Evolutionary conservation across 2,797 vertebrate species (phyloP), one percentile per base, ranked within the genome.

Genomic region (Sebastes iracundus): DNA sequence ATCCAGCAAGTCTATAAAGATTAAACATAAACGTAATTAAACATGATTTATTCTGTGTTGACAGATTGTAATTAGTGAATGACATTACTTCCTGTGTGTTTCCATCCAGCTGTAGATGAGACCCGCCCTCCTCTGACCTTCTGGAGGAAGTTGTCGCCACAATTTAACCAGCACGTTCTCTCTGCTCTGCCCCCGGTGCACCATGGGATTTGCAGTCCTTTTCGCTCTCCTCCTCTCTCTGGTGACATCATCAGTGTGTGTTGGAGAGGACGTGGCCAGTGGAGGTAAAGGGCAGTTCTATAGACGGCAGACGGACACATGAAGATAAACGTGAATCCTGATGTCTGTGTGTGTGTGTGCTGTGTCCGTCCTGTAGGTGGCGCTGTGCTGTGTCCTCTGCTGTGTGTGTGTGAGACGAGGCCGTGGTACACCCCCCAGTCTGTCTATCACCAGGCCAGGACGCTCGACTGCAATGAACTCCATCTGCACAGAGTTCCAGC

Each of bases 391-490:
- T 97, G 96, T 82, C 96, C 96, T 6, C 90, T 94, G 49, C 96
- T 95, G 88, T 97, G 96, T 79, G 96, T 97, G 75, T 97, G 96
- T 67, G 96, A 97, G 92, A 96, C 96, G 2, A 90, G 96, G 2
- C 96, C 96, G 2, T 97, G 96, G 96, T 97, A 96, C 92, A 97
- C 96, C 0, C 96, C 96, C 0, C 96, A 97, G 93, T 97, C 96
- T 1, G 92, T 96, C 13, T 96, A 94, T 70, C 96, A 96, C 67
- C 95, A 97, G 91, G 96, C 96, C 23, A 89, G 90, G 74, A 96
- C 96, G 0, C 95, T 97, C 6, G 96, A 97, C 92, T 97, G 96
- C 80, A 97, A 97, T 5, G 96, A 97, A 4, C 95, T 96, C 6
- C 95, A 96, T 64, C 94, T 97, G 68, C 94, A 92, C 28, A 82